Conservation (phyloP, 2,113 vertebrate genomes). For the Leucopternis melanops region DNA sequence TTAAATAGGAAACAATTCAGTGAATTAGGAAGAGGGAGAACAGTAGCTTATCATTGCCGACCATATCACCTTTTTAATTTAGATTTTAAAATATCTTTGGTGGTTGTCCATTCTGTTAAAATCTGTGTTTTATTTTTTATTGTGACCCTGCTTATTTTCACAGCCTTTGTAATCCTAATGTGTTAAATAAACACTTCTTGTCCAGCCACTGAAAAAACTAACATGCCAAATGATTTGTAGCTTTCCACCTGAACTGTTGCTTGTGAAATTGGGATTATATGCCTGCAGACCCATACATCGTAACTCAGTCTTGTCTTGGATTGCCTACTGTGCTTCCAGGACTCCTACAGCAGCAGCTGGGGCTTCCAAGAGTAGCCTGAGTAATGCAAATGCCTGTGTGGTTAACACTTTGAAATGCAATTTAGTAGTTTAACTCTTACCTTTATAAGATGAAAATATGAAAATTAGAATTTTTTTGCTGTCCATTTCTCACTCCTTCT, state of each 20-base stretch:
- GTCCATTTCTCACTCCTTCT: neutral
- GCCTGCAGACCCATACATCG: neutral
- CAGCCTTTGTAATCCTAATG: slow-evolving; percentile 3
- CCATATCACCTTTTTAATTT: neutral
- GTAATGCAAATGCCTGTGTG: neutral
- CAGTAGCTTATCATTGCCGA: neutral
- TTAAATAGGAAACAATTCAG: neutral
- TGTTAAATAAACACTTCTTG: slow-evolving; percentile 34
- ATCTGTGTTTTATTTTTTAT: neutral
- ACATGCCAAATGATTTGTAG: neutral
- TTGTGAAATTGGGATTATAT: neutral
- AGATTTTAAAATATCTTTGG: neutral
- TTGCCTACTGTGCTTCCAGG: neutral
- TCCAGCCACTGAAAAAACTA: slow-evolving; percentile 8
- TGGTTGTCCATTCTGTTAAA: neutral
- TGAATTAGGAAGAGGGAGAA: neutral
- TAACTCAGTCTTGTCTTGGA: neutral
- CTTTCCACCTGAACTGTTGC: slow-evolving; percentile 26
- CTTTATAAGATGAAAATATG: neutral
- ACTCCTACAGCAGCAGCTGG: neutral
- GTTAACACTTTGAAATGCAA: neutral
- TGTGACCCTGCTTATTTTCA: neutral
- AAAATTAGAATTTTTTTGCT: neutral
- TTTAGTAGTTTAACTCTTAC: neutral
- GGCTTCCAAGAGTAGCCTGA: neutral